A percentile compares a stretch with the other conserved stretches of the same genome.
Conservation (phyloP, 2,797 vertebrate species). For the Falco peregrinus region DNA sequence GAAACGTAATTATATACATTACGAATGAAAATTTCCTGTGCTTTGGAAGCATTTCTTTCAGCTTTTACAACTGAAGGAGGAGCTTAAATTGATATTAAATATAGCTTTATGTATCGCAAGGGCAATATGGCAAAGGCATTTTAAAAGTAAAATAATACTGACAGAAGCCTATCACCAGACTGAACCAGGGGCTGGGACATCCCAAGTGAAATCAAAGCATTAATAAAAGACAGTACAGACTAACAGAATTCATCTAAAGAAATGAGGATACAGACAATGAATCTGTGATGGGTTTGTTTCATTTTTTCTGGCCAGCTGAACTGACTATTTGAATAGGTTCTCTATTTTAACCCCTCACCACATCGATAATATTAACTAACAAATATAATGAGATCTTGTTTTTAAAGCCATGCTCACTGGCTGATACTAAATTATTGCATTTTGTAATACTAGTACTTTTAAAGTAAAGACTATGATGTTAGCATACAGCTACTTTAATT, state of each 20-base stretch:
- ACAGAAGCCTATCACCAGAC: neutral
- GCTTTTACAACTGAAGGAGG: neutral
- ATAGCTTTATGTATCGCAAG: neutral
- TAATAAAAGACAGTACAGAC: neutral
- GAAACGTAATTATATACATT: neutral
- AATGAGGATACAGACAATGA: neutral
- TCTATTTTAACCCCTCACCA: neutral
- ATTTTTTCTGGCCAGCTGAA: neutral
- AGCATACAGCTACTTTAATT: neutral
- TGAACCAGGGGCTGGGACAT: neutral
- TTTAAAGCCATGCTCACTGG: neutral
- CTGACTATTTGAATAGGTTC: neutral
- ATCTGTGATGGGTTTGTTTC: neutral
- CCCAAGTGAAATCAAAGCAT: neutral
- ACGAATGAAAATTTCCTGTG: neutral
- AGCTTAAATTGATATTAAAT: neutral
- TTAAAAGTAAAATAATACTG: neutral
- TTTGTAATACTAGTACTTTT: neutral
- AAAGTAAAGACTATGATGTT: neutral
- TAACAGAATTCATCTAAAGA: neutral
- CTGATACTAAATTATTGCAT: neutral
- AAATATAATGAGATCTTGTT: neutral
- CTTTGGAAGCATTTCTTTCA: too few species aligned
- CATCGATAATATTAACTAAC: fast-evolving
- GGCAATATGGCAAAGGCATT: neutral